Conservation (phyloP, 2,113 vertebrate genomes). For the Amphiprion percula region DNA sequence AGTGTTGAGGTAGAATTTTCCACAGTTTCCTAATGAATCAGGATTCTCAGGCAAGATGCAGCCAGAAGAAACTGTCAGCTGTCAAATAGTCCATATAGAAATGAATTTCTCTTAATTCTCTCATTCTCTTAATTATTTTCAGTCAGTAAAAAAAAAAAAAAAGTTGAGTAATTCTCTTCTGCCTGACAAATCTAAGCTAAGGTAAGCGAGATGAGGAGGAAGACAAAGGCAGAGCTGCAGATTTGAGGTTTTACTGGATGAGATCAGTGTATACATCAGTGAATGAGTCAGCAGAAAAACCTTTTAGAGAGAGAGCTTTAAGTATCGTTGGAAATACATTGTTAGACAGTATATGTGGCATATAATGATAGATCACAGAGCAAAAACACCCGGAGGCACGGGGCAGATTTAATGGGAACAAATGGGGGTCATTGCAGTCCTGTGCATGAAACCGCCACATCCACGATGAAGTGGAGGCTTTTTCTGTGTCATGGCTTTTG, state of each 20-base stretch:
- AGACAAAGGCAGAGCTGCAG: not conserved
- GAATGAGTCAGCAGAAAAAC: conserved; percentile 47
- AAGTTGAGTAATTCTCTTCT: too few species aligned
- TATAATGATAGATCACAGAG: conserved; percentile 56
- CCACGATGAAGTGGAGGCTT: conserved; percentile 26
- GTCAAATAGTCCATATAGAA: too few species aligned
- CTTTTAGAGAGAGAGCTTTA: not conserved
- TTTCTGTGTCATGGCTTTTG: not conserved
- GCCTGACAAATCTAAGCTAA: too few species aligned
- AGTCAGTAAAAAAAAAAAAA: too few species aligned
- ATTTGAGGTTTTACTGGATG: conserved; percentile 14
- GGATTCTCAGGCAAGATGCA: not conserved
- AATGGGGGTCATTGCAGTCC: conserved; percentile 54
- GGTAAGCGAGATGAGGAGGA: not conserved
- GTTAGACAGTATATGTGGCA: conserved; percentile 29
- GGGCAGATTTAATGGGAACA: conserved; percentile 69
- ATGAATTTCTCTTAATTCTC: too few species aligned
- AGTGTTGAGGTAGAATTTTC: not conserved
- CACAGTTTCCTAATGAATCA: not conserved
- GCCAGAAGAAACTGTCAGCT: too few species aligned
- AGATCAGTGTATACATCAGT: not conserved
- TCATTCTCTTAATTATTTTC: too few species aligned
- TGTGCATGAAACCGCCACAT: conserved; percentile 33
- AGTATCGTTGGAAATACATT: conserved; percentile 33
- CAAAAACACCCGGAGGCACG: conserved; percentile 45